phyloP scores from a whole-genome alignment of 2,113 vertebrate genomes.

The Protobothrops mucrosquamatus region DNA sequence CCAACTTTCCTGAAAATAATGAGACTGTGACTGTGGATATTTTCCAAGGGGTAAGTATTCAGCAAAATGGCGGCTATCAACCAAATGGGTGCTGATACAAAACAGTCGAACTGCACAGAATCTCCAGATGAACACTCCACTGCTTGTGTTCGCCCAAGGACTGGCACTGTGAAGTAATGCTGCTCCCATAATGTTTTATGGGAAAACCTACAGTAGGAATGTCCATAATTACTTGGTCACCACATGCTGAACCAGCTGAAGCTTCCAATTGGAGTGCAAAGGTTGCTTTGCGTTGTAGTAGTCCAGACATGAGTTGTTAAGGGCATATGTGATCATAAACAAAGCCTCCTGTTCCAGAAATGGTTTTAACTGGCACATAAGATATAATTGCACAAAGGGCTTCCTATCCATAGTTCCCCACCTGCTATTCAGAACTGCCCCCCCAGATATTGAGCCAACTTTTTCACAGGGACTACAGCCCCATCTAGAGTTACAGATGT shows the following conservation, averaged over 20 bases:
- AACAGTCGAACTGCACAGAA: fast-evolving
- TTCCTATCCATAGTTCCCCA: not conserved
- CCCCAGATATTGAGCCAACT: not conserved
- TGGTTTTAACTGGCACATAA: not conserved
- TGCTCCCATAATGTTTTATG: not conserved
- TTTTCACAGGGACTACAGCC: not conserved
- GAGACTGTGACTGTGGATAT: slow-evolving; percentile 69
- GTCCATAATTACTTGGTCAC: not conserved
- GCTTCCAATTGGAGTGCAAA: not conserved
- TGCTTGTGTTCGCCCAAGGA: not conserved
- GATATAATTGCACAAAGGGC: not conserved
- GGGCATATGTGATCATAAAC: not conserved
- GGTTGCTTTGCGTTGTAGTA: not conserved
- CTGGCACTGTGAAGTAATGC: not conserved
- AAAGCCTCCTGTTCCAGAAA: not conserved
- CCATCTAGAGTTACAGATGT: not conserved
- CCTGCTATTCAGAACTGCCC: not conserved
- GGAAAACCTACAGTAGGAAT: not conserved
- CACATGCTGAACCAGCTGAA: not conserved
- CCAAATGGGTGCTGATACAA: fast-evolving
- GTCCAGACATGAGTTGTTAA: not conserved
- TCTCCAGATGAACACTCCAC: not conserved
- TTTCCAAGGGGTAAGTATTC: slow-evolving; percentile 72
- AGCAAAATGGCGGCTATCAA: too few relatives aligned
- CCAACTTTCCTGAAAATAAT: slow-evolving; percentile 67